Base-by-base conservation (phyloP, 2,113 vertebrate species). In the Coptodon rendalli region DNA sequence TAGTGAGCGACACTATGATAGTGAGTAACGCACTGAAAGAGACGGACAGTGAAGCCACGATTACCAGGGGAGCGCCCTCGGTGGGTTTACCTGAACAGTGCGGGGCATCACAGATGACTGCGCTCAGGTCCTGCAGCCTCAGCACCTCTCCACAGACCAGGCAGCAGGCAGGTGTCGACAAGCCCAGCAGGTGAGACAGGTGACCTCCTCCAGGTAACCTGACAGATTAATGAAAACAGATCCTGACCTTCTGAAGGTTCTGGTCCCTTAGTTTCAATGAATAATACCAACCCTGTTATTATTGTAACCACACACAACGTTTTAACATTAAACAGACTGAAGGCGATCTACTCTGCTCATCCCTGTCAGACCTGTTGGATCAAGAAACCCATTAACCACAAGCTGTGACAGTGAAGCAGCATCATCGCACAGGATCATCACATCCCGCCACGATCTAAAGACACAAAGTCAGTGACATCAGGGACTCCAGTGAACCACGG, bases 1-100 rank as follows among this genome's bases (percentile, higher is more conserved):
- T 3, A 5, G 19, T 13, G 34, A 68, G 19, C 11, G 4, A 68
- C 6, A 5, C 34, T 40, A 3, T 12, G 31, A 22, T 17, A 38
- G 34, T 0, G 17, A 66, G 61, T 68, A 13, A 38, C 11, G 34
- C 17, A n/a, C 11, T 38, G 19, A 66, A 1, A 36, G 61, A 38
- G 61, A 66, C 6, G 34, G 10, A 40, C 19, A 40, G 34, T 2
- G 7, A 68, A 38, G 2, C 11, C 36, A 0, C 2, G 3, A 14
- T 68, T 14, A 73, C 8, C 68, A 1, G 38, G n/a, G 5, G 68
- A 10, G 8, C 16, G 22, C 38, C 40, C 38, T 11, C 9, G 4
- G 17, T 3, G 27, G 17, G 52, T 56, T 82, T 31, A 97, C 98
- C 98, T 96, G 85, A 92, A 93, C 97, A 99, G 9, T 66, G 56